Percentiles rank a stretch among this genome's conserved stretches.
These are phyloP conservation scores for Nixonia krombeini DNA, from an alignment of 1,140 invertebrate genomes.

Conservation along the genomic window DNA sequence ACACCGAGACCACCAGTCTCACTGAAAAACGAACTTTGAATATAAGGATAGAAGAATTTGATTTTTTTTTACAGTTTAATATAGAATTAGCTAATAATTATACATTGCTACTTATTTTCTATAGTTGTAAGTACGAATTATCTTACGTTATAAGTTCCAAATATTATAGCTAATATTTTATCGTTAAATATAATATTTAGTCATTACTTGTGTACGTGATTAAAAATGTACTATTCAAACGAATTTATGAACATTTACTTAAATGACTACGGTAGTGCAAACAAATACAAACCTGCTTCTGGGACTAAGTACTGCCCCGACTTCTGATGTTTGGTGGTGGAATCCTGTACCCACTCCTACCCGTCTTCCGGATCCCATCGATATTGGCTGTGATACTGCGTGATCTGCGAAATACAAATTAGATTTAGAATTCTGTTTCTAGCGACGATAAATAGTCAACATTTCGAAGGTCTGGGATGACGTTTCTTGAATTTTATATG, in stretches of 20 bases:
- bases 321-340: constrained; percentile 69
- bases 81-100: too few relatives aligned
- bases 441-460: not conserved
- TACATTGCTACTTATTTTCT: too few relatives aligned
- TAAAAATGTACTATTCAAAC: too few relatives aligned
- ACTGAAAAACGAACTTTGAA: constrained; percentile 53
- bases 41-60: too few relatives aligned
- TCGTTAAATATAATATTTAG: too few relatives aligned
- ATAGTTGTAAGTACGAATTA: too few relatives aligned
- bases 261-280: too few relatives aligned
- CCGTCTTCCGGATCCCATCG: constrained; percentile 78
- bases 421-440: constrained; percentile 17
- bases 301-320: constrained; percentile 68
- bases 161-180: too few relatives aligned
- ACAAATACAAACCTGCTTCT: constrained; percentile 65
- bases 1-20: constrained; percentile 90
- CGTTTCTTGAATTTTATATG: constrained; percentile 7
- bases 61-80: too few relatives aligned
- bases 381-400: constrained; percentile 82
- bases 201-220: too few relatives aligned
- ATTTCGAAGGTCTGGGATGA: constrained; percentile 11
- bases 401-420: constrained; percentile 75
- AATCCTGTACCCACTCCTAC: constrained; percentile 70
- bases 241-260: too few relatives aligned
- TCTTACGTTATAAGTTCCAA: too few relatives aligned